phyloP scores from a whole-genome alignment of 2,113 vertebrate genomes.

The Dunckerocampus dactyliophorus region DNA sequence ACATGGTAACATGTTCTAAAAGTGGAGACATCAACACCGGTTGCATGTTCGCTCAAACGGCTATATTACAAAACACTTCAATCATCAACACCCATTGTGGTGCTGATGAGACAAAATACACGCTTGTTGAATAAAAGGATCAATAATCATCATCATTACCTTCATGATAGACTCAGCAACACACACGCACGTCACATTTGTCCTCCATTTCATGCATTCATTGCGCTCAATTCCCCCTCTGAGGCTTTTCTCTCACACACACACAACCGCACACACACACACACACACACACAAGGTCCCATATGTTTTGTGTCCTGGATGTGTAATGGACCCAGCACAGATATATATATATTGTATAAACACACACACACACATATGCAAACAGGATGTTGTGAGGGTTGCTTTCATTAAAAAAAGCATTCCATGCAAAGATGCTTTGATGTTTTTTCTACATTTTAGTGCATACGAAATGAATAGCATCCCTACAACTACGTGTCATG shows the following conservation, averaged over 20 bases:
- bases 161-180: slow-evolving; percentile 12
- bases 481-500: no score
- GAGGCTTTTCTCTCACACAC: neutral
- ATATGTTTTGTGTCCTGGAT: slow-evolving; percentile 64
- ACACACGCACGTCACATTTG: slow-evolving; percentile 21
- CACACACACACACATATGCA: slow-evolving; percentile 14
- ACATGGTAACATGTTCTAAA: no score
- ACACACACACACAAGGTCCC: slow-evolving; percentile 32
- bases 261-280: slow-evolving; percentile 12
- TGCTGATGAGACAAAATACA: neutral
- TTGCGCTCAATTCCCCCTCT: slow-evolving; percentile 28
- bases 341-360: neutral
- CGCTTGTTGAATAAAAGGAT: slow-evolving; percentile 12
- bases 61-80: no score
- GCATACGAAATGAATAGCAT: neutral
- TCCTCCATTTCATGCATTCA: slow-evolving; percentile 59
- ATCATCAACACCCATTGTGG: no score
- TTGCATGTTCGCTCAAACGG: no score
- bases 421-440: neutral
- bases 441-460: neutral
- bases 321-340: slow-evolving; percentile 49
- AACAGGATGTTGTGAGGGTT: neutral
- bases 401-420: neutral
- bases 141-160: slow-evolving; percentile 14
- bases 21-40: no score